A percentile compares a stretch with the other conserved stretches of the same genome.
phyloP scores from a whole-genome alignment of 2,888 invertebrate genomes.

The Stenichneumon culpator region DNA sequence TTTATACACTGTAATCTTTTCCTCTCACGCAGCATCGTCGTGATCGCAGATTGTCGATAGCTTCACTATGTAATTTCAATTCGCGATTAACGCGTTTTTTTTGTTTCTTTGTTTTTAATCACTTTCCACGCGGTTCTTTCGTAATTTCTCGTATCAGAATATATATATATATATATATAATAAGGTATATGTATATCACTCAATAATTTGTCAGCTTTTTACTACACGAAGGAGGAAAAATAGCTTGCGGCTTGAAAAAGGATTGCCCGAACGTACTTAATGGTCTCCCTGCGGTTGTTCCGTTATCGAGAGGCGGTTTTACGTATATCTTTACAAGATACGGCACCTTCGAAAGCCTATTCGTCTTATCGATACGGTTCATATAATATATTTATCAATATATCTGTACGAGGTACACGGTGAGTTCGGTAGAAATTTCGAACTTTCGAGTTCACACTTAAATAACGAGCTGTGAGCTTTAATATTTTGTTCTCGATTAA shows the following conservation, averaged over 20 bases:
- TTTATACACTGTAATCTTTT: slow-evolving; percentile 48
- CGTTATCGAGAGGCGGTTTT: slow-evolving; percentile 16
- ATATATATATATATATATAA: slow-evolving; percentile 15
- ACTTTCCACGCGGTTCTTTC: slow-evolving; percentile 16
- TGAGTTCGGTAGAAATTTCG: slow-evolving; percentile 60
- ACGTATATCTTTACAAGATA: slow-evolving; percentile 52
- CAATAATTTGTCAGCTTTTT: slow-evolving; percentile 7
- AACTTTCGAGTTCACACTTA: slow-evolving; percentile 54
- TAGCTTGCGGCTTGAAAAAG: slow-evolving; percentile 28
- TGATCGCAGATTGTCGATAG: slow-evolving; percentile 78
- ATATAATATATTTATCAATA: slow-evolving; percentile 4
- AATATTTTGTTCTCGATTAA: slow-evolving; percentile 24
- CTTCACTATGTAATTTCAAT: slow-evolving; percentile 60
- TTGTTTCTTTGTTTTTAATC: slow-evolving; percentile 16
- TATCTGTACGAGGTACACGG: slow-evolving; percentile 46
- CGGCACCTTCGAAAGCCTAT: slow-evolving; percentile 24
- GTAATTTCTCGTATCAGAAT: slow-evolving; percentile 36
- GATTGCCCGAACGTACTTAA: slow-evolving; percentile 29
- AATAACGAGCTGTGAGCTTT: slow-evolving; percentile 26
- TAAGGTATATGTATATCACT: slow-evolving; percentile 19
- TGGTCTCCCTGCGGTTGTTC: slow-evolving; percentile 15
- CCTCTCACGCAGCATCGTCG: slow-evolving; percentile 49
- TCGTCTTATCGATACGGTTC: slow-evolving; percentile 32
- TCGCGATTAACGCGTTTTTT: slow-evolving; percentile 13
- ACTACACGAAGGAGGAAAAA: slow-evolving; percentile 27